Base-by-base conservation (phyloP, 2,797 vertebrate genomes). In the Bovichtus variegatus region DNA sequence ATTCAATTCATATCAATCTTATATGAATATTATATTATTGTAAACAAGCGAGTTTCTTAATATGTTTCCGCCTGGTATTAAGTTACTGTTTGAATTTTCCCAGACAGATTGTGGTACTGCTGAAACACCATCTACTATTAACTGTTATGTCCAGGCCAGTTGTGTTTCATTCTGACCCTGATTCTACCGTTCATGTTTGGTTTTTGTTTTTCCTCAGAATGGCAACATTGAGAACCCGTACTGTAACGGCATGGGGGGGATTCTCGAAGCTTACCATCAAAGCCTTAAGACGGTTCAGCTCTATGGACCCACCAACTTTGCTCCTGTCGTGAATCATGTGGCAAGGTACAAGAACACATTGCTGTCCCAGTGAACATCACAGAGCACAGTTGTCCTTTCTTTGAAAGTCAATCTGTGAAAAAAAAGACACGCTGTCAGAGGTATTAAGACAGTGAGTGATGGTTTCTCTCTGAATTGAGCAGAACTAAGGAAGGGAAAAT, bases 231-330 rank as follows among this genome's bases (percentile, higher is more conserved):
- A 98, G 80, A 98, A 99, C 91, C 98, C 98, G 0, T 98, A 97
- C 2, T 99, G 98, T 86, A 94, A 94, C 0, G 98, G 97, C 58
- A 99, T 99, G 64, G 97, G 97, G 54, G 98, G 98, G 11, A 98
- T 99, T 74, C 92, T 99, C 3, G 97, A 98, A 77, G 97, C 97
- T 0, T 99, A 99, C 77, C 97, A 99, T 90, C 94, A 95, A 93
- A 98, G 97, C 94, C 96, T 99, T 89, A 97, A 97, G 94, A 97
- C 96, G 0, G 97, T 99, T 80, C 98, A 99, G 94, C 97, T 99
- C 53, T 99, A 98, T 0, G 98, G 98, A 34, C 98, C 98, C 57
- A 99, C 98, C 82, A 99, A 99, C 92, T 99, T 99, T 0, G 96
- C 98, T 21, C 98, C 98, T 0, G 96, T 99, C 1, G 96, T 99